phyloP scores from a whole-genome alignment of 2,888 invertebrate species.

The Liopterus haemorrhoidalis region DNA sequence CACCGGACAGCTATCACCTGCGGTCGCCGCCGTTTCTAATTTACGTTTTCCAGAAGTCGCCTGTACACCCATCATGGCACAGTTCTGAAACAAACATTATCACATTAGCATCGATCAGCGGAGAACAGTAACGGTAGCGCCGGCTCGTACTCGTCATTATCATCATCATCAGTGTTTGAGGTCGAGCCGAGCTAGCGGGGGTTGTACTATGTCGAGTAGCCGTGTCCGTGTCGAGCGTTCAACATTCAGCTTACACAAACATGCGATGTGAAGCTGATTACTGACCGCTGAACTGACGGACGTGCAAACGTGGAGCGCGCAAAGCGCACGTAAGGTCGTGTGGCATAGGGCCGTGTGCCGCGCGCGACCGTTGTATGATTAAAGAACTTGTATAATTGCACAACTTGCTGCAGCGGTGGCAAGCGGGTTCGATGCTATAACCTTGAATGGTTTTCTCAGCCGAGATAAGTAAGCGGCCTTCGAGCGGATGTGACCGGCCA shows the following conservation, averaged over 20 bases:
- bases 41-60: conserved; percentile 66
- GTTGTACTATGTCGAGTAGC: too few relatives aligned
- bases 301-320: conserved; percentile 36
- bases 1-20: conserved; percentile 48
- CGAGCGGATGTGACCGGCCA: conserved; percentile 33
- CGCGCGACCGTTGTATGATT: too few relatives aligned
- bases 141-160: too few relatives aligned
- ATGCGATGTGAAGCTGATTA: too few relatives aligned
- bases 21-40: conserved; percentile 49
- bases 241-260: too few relatives aligned
- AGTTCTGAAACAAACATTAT: conserved; percentile 45
- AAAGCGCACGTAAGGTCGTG: conserved; percentile 27
- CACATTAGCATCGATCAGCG: not conserved
- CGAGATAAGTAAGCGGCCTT: conserved; percentile 39
- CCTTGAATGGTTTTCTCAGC: not conserved
- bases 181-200: too few relatives aligned
- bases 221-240: conserved; percentile 30
- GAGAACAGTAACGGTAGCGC: not conserved
- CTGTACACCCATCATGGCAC: conserved; percentile 72
- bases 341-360: too few relatives aligned
- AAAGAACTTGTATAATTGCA: too few relatives aligned
- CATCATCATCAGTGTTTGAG: too few relatives aligned
- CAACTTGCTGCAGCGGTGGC: not conserved
- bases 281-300: too few relatives aligned
- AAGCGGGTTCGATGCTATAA: not conserved